Evolutionary conservation across 2,888 invertebrate species (phyloP), one percentile per base, ranked within the genome.

Genomic region (Tipula vernalis): DNA sequence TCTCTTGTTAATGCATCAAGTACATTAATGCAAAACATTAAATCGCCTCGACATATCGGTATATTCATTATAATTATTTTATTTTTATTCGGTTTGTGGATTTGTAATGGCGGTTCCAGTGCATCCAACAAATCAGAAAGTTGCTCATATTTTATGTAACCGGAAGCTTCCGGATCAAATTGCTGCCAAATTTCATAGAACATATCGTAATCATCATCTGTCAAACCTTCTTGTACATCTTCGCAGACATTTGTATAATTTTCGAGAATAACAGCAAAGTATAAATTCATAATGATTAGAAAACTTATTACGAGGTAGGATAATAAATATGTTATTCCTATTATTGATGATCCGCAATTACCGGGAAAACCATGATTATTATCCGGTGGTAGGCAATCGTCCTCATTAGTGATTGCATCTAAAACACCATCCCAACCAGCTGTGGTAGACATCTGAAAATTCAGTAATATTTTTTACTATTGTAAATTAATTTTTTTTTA

Each of bases 121-220:
- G 98, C 97, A 92, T 99, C 98, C 89, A 99, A 93, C 93, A 99
- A 98, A 90, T 98, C 98, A 28, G 98, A 97, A 89, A 99, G 93
- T 91, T 97, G 96, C 91, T 98, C 97, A 93, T 98, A 97, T 88
- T 96, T 95, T 90, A 99, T 98, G 92, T 98, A 99, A 92, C 99
- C 98, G 28, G 98, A 98, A 88, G 99, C 99, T 91, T 98, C 97
- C 15, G 98, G 98, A 93, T 99, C 99, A 92, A 98, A 99, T 91
- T 98, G 96, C 92, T 99, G 99, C 99, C 99, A 99, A 90, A 98
- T 98, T 93, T 99, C 99, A 92, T 99, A 99, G 93, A 98, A 99
- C 98, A 99, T 98, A 92, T 99, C 99, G 93, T 99, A 99, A 92
- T 99, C 99, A 92, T 99, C 99, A 91, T 98, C 98, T 87, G 99